Evolutionary conservation across 2,797 vertebrate species (phyloP).

Genomic region (Steatocranus sp.): DNA sequence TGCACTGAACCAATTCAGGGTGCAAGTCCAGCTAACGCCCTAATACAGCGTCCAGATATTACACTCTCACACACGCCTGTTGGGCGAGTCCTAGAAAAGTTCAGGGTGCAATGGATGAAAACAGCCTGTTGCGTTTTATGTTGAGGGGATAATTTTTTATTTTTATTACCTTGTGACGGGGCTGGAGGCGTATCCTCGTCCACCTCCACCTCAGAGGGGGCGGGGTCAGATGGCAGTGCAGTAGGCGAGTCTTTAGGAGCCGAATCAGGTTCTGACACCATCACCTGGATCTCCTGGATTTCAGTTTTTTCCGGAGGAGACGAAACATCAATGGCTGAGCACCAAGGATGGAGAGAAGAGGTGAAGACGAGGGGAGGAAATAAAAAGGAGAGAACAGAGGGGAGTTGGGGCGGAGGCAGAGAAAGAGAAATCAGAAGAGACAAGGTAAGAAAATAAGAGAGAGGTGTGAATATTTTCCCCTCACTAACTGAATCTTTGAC

Average conservation of each 20-base stretch:
- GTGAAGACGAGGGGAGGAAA: background rate
- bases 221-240: background rate
- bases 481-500: background rate
- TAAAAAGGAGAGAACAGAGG: no score
- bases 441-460: background rate
- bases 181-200: constrained; percentile 1
- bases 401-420: fast-evolving
- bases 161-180: constrained; percentile 29
- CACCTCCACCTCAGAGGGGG: background rate
- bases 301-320: background rate
- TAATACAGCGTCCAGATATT: fast-evolving
- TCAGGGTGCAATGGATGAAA: background rate
- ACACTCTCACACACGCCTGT: fast-evolving
- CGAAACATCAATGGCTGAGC: background rate
- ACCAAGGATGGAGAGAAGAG: background rate
- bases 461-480: background rate
- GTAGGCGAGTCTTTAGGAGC: background rate
- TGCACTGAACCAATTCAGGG: background rate
- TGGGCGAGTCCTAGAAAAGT: background rate
- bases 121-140: fast-evolving
- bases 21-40: background rate
- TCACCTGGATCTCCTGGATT: background rate
- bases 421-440: background rate
- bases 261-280: constrained; percentile 17
- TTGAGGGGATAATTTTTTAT: background rate